Conservation (phyloP, 2,888 invertebrate species). For the Resseliella maxima region DNA sequence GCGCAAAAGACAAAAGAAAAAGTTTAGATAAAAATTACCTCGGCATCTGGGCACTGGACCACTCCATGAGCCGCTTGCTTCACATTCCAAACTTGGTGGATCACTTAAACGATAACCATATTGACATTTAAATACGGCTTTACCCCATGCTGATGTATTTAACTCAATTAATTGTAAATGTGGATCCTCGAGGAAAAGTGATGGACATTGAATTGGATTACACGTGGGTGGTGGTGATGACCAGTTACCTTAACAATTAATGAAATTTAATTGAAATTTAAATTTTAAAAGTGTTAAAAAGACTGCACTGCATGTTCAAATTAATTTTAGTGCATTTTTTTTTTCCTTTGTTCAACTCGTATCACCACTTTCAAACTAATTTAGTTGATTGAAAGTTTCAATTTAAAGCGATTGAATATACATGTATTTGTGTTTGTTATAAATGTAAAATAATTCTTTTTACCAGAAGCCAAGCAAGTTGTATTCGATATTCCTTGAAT, state of each 20-base stretch:
- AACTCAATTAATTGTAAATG: constrained; percentile 81
- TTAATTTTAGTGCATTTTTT: no score
- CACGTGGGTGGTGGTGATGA: constrained; percentile 80
- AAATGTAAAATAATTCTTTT: no score
- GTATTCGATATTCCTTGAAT: constrained; percentile 82
- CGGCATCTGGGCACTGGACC: constrained; percentile 80
- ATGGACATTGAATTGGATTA: constrained; percentile 82
- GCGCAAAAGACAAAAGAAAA: constrained; percentile 62
- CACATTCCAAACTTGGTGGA: constrained; percentile 82
- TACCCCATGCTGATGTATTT: constrained; percentile 84
- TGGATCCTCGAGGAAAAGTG: constrained; percentile 75
- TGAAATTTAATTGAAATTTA: background rate
- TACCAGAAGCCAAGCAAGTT: constrained; percentile 84
- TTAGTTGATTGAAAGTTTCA: no score
- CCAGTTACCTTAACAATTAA: constrained; percentile 74
- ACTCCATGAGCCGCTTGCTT: constrained; percentile 83
- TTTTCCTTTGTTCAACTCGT: no score
- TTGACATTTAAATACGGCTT: constrained; percentile 84
- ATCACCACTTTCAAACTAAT: no score
- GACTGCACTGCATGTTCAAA: no score
- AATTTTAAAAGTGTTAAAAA: background rate
- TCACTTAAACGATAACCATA: constrained; percentile 86
- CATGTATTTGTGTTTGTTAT: no score
- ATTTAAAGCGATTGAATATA: no score
- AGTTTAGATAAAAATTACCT: no score